phyloP scores from a whole-genome alignment of 1,140 invertebrate genomes.

The Tetraneura akinire region DNA sequence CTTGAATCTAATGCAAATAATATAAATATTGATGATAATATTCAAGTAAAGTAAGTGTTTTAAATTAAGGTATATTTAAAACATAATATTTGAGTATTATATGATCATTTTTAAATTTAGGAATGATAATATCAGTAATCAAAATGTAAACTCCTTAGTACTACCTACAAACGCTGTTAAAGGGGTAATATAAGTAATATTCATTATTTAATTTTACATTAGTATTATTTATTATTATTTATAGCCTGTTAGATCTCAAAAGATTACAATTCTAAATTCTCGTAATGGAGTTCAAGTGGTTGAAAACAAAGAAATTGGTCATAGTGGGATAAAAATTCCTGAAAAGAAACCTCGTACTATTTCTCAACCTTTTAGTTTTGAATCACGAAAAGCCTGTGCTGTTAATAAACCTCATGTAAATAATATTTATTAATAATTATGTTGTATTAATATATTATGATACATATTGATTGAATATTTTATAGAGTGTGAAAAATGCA shows the following conservation, averaged over 20 bases:
- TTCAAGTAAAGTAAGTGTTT: constrained; percentile 6
- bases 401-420: constrained; percentile 22
- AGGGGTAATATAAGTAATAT: constrained; percentile 8
- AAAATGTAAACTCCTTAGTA: not conserved
- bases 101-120: constrained; percentile 4
- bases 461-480: not conserved
- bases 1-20: constrained; percentile 21
- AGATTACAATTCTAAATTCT: constrained; percentile 35
- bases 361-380: constrained; percentile 39
- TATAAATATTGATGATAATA: not conserved
- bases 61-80: not conserved
- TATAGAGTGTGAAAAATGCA: not conserved
- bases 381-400: constrained; percentile 24
- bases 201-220: not conserved
- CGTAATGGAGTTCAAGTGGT: constrained; percentile 37
- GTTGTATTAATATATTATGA: not conserved
- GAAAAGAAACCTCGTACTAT: constrained; percentile 37
- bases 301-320: constrained; percentile 41
- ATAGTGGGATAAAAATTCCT: constrained; percentile 26
- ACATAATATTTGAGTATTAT: not conserved
- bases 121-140: not conserved
- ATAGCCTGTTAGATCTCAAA: constrained; percentile 8
- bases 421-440: not conserved
- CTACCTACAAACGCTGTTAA: constrained; percentile 7
- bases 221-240: not conserved